Evolutionary conservation across 2,113 vertebrate species (phyloP), one percentile per base, ranked within the genome.

Genomic region (Siniperca chuatsi): DNA sequence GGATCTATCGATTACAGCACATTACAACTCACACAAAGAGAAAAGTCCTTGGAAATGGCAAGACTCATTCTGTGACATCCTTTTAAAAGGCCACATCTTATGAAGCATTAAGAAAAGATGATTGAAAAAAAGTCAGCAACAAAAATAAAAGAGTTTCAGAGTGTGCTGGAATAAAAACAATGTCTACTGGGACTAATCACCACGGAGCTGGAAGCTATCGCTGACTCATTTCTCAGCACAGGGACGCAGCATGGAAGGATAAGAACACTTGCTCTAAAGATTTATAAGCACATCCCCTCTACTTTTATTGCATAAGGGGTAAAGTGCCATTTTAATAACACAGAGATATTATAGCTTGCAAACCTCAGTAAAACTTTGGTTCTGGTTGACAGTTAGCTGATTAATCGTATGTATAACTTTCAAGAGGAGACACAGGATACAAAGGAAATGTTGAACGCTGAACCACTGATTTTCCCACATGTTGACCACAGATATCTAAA

Each of bases 271-370:
- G 37, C 89, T 75, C 61, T 66, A 73, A 71, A 88, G 92, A 95
- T 95, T 92, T 92, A 92, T 85, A 64, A 74, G 23, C 81, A 75
- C 77, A 83, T 85, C 78, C 76, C 61, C 88, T 84, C 84, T 52
- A 79, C 78, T 88, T 93, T 94, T 92, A 94, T 93, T 90, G 79
- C 86, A 84, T 2, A 60, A 57, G 67, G 85, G 90, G 90, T 92
- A 86, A 92, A 90, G 73, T 88, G 90, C 90, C 87, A 90, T 89
- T 94, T 92, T 94, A 92, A 92, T 93, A 93, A 91, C 90, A 87
- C 40, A 78, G 83, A 87, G 78, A 92, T 91, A 91, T 92, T 86
- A 85, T 62, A 90, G 87, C 70, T 83, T 77, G 71, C 79, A 90
- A 85, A 90, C 77, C 82, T 80, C 20, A 2, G 84, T 76, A 79